Base-by-base conservation (phyloP, 2,797 vertebrate genomes). In the Psittacula echo region DNA sequence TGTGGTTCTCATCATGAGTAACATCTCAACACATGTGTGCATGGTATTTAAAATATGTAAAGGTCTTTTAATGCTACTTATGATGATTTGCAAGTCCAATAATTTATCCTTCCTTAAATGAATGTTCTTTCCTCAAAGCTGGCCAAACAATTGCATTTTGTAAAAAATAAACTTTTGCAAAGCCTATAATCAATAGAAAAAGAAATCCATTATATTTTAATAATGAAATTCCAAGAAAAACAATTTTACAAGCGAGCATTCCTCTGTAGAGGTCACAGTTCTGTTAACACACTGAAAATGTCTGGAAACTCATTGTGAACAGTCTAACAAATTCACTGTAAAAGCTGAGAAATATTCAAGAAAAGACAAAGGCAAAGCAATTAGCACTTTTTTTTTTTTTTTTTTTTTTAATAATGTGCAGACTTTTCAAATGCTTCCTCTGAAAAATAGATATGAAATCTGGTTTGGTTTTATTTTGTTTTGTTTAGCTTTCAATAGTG, bases 191-290 rank as follows among this genome's bases (percentile, higher is more conserved):
- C 93, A 90, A 92, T 90, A 93, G 48, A n/a, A 77, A 78, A 87
- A 66, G 79, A 80, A 95, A n/a, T 53, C 60, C 34, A 80, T 90
- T 85, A n/a, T 54, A 89, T 93, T 87, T 92, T 83, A 89, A 90
- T 93, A 90, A 30, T n/a, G 71, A 87, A 94, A 95, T 76, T 92
- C 88, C 88, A 97, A 95, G 91, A 85, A 94, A 96, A 96, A 94
- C 77, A 77, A 50, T 85, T 95, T 96, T 74, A 77, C 32, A 93
- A 92, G 72, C 30, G 86, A 85, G 73, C 75, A 94, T 94, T 93
- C 89, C 41, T 4, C 51, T 94, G 65, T 27, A 80, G 88, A 92
- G 94, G 80, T 95, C 86, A 89, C 44, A 85, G 90, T 90, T 96
- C 78, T 92, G 34, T 41, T 89, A 93, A 79, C 72, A 65, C 3